phyloP scores from a whole-genome alignment of 2,113 vertebrate species.

The Macquaria australasica region DNA sequence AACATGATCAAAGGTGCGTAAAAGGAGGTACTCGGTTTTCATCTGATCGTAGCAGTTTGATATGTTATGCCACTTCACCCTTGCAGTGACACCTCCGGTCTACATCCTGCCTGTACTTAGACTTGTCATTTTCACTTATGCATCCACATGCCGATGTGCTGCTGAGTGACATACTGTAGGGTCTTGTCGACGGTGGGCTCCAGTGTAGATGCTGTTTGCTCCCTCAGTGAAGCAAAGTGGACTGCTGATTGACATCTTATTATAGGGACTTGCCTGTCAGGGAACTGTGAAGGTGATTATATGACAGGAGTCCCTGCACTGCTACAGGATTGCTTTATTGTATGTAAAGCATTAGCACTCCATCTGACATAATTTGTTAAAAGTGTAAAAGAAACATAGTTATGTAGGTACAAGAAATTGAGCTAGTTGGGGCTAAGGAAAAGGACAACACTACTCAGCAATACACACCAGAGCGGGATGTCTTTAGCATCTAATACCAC shows the following conservation, averaged over 20 bases:
- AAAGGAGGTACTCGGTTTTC: neutral
- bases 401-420: neutral
- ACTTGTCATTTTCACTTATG: constrained; percentile 15
- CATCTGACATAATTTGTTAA: constrained; percentile 17
- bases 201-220: constrained; percentile 33
- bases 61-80: constrained; percentile 21
- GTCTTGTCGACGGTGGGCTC: constrained; percentile 22
- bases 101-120: neutral
- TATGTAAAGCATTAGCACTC: constrained; percentile 17
- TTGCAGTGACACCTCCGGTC: constrained; percentile 12
- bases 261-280: constrained; percentile 46
- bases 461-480: neutral
- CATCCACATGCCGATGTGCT: constrained; percentile 8
- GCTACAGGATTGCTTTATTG: constrained; percentile 17
- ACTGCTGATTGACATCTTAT: constrained; percentile 70
- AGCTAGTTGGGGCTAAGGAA: neutral
- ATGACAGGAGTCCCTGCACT: constrained; percentile 30
- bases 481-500: neutral
- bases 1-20: neutral
- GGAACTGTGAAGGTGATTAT: constrained; percentile 55
- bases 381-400: constrained; percentile 11
- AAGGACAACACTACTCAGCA: neutral
- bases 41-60: constrained; percentile 23
- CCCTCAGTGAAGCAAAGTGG: constrained; percentile 33
- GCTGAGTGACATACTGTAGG: constrained; percentile 38